Base-by-base conservation (phyloP, 2,113 vertebrate species). In the Sialia sialis region DNA sequence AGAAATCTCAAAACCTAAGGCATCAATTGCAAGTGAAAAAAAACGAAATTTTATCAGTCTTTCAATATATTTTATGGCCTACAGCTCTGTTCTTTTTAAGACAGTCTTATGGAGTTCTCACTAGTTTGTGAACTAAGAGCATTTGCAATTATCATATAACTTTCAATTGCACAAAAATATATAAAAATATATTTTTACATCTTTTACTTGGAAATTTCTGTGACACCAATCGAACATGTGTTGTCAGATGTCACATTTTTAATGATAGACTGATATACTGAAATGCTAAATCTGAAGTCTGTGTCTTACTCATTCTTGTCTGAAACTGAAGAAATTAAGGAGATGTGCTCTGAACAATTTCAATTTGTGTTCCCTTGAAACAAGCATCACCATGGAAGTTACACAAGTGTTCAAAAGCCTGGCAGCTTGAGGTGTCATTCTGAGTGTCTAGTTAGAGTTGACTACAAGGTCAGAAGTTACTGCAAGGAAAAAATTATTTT, bases 401-500 rank as follows among this genome's bases (percentile, higher is more conserved):
- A 41, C 19, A 44, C 14, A 87, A 68, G 64, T 68, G 60, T 60
- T 87, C 34, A 76, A 78, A 87, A 90, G 60, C 12, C 51, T 93
- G 59, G 30, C 82, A 95, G 30, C 43, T 76, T 82, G 59, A 67
- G 41, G 51, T 84, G 84, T 91, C 88, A 90, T 58, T 82, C 83
- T 91, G 77, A 87, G 87, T 92, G 93, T 92, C 62, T 74, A 62
- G 49, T 75, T 85, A 87, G 76, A 89, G 27, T 63, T 95, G 91
- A 93, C 63, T 84, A 58, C 58, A 90, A 96, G 83, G 92, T 94
- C 93, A 96, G 70, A 84, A 94, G 52, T 15, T 69, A 88, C 93
- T 91, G 66, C 66, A 67, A 92, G 76, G 58, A 78, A 91, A 82
- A 64, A 67, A 70, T 4, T 64, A 63, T 84, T 94, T 95, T 84